A percentile compares a stretch with the other conserved stretches of the same genome.
Conservation (phyloP, 2,113 vertebrate genomes). For the Sinocyclocheilus maitianheensis region DNA sequence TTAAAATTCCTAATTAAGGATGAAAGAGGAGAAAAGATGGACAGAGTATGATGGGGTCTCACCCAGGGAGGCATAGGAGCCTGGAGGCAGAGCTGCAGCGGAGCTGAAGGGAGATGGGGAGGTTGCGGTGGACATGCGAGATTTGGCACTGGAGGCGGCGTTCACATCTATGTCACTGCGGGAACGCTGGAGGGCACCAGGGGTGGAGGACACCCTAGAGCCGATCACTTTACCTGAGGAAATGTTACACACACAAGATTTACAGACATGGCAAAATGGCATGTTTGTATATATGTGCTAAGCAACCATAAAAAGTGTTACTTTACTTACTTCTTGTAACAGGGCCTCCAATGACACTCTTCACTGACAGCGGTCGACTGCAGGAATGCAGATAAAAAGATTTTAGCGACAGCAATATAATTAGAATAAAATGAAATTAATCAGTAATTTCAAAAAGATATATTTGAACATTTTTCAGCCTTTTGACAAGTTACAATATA, state of each 20-base stretch:
- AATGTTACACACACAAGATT: background rate
- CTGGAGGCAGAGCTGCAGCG: constrained; percentile 90
- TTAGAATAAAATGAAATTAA: background rate
- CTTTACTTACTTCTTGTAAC: constrained; percentile 87
- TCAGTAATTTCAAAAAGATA: background rate
- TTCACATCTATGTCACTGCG: constrained; percentile 97
- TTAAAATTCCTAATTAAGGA: constrained; percentile 50
- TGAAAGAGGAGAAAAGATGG: constrained; percentile 22
- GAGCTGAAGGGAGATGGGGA: constrained; percentile 86
- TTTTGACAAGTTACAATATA: background rate
- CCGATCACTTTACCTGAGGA: constrained; percentile 85
- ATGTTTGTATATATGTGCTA: background rate
- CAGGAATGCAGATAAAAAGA: background rate
- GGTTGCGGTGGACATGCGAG: constrained; percentile 84
- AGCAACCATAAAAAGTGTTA: background rate
- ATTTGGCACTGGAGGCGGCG: constrained; percentile 94
- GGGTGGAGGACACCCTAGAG: constrained; percentile 79
- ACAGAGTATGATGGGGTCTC: constrained; percentile 59
- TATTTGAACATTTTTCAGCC: background rate
- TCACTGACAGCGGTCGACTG: constrained; percentile 91
- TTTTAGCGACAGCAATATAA: background rate
- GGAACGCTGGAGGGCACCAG: constrained; percentile 93
- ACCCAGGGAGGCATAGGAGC: constrained; percentile 98
- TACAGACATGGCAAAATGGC: background rate
- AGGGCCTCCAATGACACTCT: constrained; percentile 90